Base-by-base conservation (phyloP, 1,140 invertebrate species). In the Psix sp. region DNA sequence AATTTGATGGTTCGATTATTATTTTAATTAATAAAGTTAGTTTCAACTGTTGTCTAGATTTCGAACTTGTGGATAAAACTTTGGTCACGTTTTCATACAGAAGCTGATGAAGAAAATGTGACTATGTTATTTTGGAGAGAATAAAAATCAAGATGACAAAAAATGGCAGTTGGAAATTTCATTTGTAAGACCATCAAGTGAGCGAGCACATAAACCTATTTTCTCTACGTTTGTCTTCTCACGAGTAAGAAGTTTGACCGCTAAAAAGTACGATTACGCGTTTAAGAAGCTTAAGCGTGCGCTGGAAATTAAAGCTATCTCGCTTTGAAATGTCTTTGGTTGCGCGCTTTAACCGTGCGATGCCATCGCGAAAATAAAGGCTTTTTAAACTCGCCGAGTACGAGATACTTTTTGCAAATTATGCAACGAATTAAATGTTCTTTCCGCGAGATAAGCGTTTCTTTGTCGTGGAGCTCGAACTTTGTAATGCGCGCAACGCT, bases 281-380 rank as follows among this genome's bases (percentile, higher is more conserved):
- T 33, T 62, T 35, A 62, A 60, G 31, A 40, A 49, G n/a, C 43
- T 57, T 62, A 62, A 49, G 54, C 42, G 62, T 60, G 57, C 35
- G 48, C 48, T 49, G 35, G 7, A 56, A 62, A 71, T 56, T 48
- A 39, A 62, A 62, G 16, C 24, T 38, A 43, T 38, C 45, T 45
- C 21, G 40, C 10, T 38, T 38, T 18, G 11, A 68, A 46, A 46
- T 35, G 54, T 48, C 65, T 54, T 48, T 46, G 39, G 15, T 54
- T 52, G 59, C 10, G 20, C 16, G 11, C 20, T 57, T 49, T 51
- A 20, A 3, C 20, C 21, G 10, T 17, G 20, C 18, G 33, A 52
- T 26, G 48, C 38, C 29, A 26, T 14, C 17, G 36, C 36, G 21
- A 42, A 46, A 66, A 48, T 36, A 56, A 48, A 48, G 51, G 24